Evolutionary conservation across 2,113 vertebrate genomes (phyloP), one percentile per base, ranked within the genome.

Genomic region (Australoheros scitulus): DNA sequence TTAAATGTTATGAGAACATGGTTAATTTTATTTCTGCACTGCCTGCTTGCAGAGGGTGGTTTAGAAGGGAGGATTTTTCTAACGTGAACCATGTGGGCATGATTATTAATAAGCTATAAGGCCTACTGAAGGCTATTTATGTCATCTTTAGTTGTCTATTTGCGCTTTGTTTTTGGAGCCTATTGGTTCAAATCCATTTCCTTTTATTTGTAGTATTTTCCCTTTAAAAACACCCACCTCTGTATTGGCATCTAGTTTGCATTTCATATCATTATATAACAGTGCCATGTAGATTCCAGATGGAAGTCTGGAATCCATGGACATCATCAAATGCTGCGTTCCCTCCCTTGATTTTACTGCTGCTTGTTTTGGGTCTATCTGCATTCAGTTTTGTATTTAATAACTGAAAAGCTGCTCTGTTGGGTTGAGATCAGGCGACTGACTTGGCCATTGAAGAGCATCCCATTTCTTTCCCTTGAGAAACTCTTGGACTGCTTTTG

Each of bases 291-390:
- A n/a, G n/a, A n/a, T n/a, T n/a, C n/a, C n/a, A n/a, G n/a, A n/a
- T n/a, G n/a, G n/a, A n/a, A 68, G 22, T 26, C 38, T 11, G 43
- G 6, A 68, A 2, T 10, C 11, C 41, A 14, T 13, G 11, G 11
- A 43, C 5, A 43, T 13, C 11, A 1, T 0, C 63, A 65, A 26
- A 43, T 65, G 63, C 0, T 0, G 2, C 6, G 6, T 43, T 43
- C 24, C n/a, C n/a, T 17, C 14, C 63, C 14, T 11, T 26, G n/a
- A 65, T 7, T 43, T 34, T 34, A 34, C 34, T 7, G 11, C 41
- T 13, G 11, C 41, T 43, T 68, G 38, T 68, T 68, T 47, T 10
- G 22, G 43, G 38, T 43, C 63, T 18, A n/a, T 26, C 63, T 68
- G 63, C 38, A 7, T 68, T 47, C 13, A 47, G 4, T 43, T 68